phyloP scores from a whole-genome alignment of 1,140 invertebrate genomes.

The Sesamia nonagrioides region DNA sequence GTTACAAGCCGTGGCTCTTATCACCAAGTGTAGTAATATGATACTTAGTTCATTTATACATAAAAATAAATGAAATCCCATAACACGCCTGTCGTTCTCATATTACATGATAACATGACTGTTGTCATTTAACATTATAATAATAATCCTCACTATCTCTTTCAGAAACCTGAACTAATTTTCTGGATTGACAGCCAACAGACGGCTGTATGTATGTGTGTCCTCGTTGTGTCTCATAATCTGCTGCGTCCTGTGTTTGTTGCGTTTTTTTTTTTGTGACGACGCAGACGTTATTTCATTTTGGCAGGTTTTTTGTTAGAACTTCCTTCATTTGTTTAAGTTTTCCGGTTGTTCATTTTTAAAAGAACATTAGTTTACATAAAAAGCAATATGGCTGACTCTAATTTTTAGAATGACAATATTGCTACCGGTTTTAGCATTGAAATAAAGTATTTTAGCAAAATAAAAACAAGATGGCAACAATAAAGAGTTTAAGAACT shows the following conservation, averaged over 20 bases:
- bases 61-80: neutral
- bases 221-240: neutral
- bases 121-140: neutral
- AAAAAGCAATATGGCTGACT: no score
- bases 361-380: neutral
- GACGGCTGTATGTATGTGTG: neutral
- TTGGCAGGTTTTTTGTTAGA: neutral
- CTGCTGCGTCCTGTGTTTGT: neutral
- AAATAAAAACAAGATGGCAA: no score
- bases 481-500: no score
- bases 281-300: neutral
- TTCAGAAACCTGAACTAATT: neutral
- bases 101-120: neutral
- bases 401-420: no score
- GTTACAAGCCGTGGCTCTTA: neutral
- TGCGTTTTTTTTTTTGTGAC: neutral
- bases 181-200: neutral
- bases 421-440: no score
- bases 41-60: neutral
- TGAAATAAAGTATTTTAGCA: no score
- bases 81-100: neutral
- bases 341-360: neutral
- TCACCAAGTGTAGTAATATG: conserved; percentile 6
- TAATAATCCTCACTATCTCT: neutral
- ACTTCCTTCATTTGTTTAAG: conserved; percentile 1